These are phyloP conservation scores for Sorex fumeus DNA, from an alignment of 2,113 vertebrate species.

Conservation along the genomic window DNA sequence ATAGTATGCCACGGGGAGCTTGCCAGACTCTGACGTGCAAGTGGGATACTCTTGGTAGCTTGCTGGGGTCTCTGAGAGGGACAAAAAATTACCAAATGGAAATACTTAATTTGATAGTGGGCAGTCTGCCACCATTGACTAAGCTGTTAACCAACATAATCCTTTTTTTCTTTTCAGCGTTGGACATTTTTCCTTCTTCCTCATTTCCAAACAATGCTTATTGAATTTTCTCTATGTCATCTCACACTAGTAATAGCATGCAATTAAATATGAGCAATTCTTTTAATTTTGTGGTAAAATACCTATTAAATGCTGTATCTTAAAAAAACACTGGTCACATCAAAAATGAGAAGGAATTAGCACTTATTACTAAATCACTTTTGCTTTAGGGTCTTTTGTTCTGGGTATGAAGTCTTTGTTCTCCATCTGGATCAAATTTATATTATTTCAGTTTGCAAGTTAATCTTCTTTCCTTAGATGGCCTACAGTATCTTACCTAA, in stretches of 20 bases:
- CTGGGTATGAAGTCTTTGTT: conserved; percentile 62
- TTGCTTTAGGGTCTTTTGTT: conserved; percentile 65
- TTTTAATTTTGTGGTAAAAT: conserved; percentile 66
- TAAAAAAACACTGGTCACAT: background rate
- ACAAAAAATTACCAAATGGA: background rate
- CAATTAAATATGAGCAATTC: conserved; percentile 47
- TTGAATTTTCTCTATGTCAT: conserved; percentile 51
- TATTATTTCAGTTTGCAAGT: conserved; percentile 74
- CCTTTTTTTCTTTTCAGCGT: background rate
- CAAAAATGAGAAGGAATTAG: conserved; percentile 29
- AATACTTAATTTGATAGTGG: background rate
- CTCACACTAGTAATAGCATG: background rate
- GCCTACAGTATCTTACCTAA: conserved; percentile 66
- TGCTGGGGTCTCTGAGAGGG: no score
- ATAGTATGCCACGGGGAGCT: no score
- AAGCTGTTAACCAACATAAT: background rate
- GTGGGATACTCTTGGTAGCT: no score
- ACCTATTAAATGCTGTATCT: conserved; percentile 30
- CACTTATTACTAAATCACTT: conserved; percentile 58
- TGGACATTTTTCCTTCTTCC: background rate
- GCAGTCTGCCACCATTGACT: no score
- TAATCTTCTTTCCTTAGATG: conserved; percentile 69
- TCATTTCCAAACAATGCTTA: background rate
- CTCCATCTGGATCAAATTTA: conserved; percentile 68
- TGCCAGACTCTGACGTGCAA: no score